Conservation (phyloP, 2,113 vertebrate genomes). For the Galemys pyrenaicus region DNA sequence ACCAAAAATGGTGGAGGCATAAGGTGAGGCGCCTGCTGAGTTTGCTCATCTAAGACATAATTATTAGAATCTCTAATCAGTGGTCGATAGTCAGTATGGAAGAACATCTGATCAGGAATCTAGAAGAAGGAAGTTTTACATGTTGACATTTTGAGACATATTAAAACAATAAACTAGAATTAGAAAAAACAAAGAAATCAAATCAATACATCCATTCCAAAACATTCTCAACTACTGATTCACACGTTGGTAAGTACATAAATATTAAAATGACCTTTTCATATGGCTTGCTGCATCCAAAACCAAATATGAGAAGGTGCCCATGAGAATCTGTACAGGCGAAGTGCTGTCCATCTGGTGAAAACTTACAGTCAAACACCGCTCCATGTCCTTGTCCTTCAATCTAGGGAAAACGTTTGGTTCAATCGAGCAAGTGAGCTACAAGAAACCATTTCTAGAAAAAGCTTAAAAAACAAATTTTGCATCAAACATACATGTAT, state of each 20-base stretch:
- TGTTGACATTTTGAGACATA: background rate
- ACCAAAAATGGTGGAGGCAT: conserved; percentile 99
- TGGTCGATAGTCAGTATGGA: conserved; percentile 98
- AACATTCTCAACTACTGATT: background rate
- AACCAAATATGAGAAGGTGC: conserved; percentile 96
- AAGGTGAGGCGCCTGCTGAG: conserved; percentile 97
- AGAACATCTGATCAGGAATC: conserved; percentile 99
- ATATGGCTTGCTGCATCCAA: conserved; percentile 94
- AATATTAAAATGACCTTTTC: conserved; percentile 90
- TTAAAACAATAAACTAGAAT: background rate
- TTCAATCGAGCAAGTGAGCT: background rate
- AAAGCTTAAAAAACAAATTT: background rate
- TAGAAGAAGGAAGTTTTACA: conserved; percentile 77
- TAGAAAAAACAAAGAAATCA: conserved; percentile 9
- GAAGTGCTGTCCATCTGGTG: conserved; percentile 96
- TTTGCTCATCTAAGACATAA: conserved; percentile 98
- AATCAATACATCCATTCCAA: background rate
- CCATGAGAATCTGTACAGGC: conserved; percentile 98
- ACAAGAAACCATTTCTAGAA: background rate
- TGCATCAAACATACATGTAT: background rate
- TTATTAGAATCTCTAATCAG: conserved; percentile 95
- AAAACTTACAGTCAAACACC: conserved; percentile 99
- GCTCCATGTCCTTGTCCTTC: conserved; percentile 98
- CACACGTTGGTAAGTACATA: conserved; percentile 32
- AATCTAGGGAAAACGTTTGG: conserved; percentile 91